Evolutionary conservation across 2,888 invertebrate genomes (phyloP), one percentile per base, ranked within the genome.

Genomic region (Thereva unica): DNA sequence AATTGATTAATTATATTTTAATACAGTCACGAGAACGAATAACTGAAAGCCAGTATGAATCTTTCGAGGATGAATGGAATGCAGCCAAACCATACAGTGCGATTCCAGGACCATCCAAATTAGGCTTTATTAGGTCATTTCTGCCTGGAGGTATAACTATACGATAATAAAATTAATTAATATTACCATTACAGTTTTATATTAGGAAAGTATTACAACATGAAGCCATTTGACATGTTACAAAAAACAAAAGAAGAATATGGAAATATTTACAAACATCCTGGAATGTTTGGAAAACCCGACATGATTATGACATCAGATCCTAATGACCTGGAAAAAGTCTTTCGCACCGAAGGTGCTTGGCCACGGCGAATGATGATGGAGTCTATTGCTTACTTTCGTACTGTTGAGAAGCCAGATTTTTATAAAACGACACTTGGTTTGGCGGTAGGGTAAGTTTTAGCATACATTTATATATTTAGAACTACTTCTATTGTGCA

Each of bases 281-380:
- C 75, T 45, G 78, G 78, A 12, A 59, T 82, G 8, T 64, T 70
- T 23, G 72, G 73, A 3, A 35, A 64, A 35, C 37, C 34, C 0
- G 68, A 70, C 65, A 70, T 82, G n/a, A 76, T 84, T 2, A 72
- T 82, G 8, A 68, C 80, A 5, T 85, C 83, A 70, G 78, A 83
- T 74, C 82, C 84, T 1, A 80, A 83, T 12, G 83, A 84, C 71
- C 80, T 84, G 45, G 80, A 82, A 71, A 77, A 78, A 73, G 73
- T 83, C 68, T 78, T 78, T 69, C 75, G 82, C 34, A 72, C 76
- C 34, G 79, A 82, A 73, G 82, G 82, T 9, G 56, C 69, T 1
- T 79, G 79, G 76, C 82, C 82, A 0, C 50, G 69, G 4, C 74
- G 82, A 59, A 70, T 76, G 8, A 76, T 77, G 1, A 71, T 83